These are phyloP conservation scores for Siphonodentalium dalli DNA, from an alignment of 2,888 invertebrate genomes.

Conservation along the genomic window DNA sequence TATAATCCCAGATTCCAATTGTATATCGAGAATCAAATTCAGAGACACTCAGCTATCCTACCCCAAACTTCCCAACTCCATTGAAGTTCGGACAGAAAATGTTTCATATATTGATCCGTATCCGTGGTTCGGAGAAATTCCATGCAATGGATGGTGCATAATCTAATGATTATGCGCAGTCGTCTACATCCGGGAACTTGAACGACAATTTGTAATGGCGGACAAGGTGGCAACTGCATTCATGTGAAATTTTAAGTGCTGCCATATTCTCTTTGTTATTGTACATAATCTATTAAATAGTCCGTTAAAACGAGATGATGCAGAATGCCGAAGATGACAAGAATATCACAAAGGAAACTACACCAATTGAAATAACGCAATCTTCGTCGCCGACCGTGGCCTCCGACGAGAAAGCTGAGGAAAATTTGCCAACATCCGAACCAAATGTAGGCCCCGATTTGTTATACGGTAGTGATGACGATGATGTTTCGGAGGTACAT, in stretches of 20 bases:
- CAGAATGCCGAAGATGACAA: slow-evolving; percentile 75
- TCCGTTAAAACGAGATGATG: slow-evolving; percentile 72
- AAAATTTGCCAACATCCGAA: slow-evolving; percentile 44
- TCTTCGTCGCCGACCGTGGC: slow-evolving; percentile 34
- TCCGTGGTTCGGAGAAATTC: too few species aligned
- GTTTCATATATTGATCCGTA: too few species aligned
- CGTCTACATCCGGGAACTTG: slow-evolving; percentile 57
- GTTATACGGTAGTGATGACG: slow-evolving; percentile 95
- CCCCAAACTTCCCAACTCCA: slow-evolving; percentile 37
- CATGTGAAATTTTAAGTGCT: slow-evolving; percentile 40
- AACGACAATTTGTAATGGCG: slow-evolving; percentile 62
- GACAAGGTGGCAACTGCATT: slow-evolving; percentile 59
- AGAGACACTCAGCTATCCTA: not conserved
- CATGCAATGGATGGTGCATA: too few species aligned
- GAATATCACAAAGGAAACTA: slow-evolving; percentile 44
- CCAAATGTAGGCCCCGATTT: slow-evolving; percentile 87
- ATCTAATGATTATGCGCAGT: slow-evolving; percentile 49
- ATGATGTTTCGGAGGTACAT: slow-evolving; percentile 93
- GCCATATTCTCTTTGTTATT: too few species aligned
- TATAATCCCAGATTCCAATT: not conserved
- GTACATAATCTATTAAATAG: too few species aligned
- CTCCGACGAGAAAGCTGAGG: slow-evolving; percentile 66
- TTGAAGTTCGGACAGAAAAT: too few species aligned
- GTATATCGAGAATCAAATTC: slow-evolving; percentile 2
- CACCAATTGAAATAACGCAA: slow-evolving; percentile 54